phyloP scores from a whole-genome alignment of 2,888 invertebrate genomes.

The Calameuta idolon region DNA sequence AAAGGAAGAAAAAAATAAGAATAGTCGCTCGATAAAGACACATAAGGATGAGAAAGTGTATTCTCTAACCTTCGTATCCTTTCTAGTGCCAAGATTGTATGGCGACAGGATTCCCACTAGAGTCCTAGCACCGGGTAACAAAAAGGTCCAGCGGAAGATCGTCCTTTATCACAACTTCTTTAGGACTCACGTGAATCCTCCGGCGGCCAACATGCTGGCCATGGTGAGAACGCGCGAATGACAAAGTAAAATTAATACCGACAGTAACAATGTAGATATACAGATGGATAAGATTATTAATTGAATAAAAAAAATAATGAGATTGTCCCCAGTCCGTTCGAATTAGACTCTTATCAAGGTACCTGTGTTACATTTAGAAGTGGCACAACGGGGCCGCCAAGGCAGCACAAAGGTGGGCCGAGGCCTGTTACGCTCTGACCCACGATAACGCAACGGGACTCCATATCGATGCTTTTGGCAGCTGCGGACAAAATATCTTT shows the following conservation, averaged over 20 bases:
- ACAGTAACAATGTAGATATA: neutral
- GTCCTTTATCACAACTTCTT: slow-evolving; percentile 83
- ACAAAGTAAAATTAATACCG: neutral
- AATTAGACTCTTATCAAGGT: neutral
- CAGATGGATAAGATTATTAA: neutral
- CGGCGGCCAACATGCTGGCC: slow-evolving; percentile 83
- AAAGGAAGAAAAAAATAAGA: slow-evolving; percentile 17
- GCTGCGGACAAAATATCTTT: slow-evolving; percentile 86
- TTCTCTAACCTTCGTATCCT: slow-evolving; percentile 11
- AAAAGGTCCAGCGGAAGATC: slow-evolving; percentile 77
- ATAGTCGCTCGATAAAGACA: slow-evolving; percentile 19
- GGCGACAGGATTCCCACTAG: slow-evolving; percentile 71
- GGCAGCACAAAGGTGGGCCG: slow-evolving; percentile 81
- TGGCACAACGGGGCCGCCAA: slow-evolving; percentile 80
- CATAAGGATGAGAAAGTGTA: neutral
- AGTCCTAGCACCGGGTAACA: slow-evolving; percentile 71
- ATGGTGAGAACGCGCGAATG: slow-evolving; percentile 72
- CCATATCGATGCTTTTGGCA: slow-evolving; percentile 75
- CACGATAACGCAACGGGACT: slow-evolving; percentile 79
- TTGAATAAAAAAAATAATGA: neutral
- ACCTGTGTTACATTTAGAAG: slow-evolving; percentile 68
- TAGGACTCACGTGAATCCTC: slow-evolving; percentile 78
- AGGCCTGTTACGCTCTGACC: slow-evolving; percentile 76
- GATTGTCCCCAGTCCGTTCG: neutral
- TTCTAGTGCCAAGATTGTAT: slow-evolving; percentile 71